phyloP scores from a whole-genome alignment of 2,797 vertebrate species.

The Poliocrania exsul region DNA sequence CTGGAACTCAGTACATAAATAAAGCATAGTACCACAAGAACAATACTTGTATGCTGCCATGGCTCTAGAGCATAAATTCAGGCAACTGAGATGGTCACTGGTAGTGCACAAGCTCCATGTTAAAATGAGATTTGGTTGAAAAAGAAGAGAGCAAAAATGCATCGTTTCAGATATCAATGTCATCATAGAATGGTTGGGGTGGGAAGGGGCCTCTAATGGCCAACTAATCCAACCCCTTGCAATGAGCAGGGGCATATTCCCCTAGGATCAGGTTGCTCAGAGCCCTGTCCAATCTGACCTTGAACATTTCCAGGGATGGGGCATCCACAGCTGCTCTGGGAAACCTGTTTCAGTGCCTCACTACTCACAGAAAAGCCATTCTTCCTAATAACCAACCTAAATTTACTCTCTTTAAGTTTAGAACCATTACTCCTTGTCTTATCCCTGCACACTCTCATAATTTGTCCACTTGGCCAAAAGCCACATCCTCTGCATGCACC shows the following conservation, averaged over 20 bases:
- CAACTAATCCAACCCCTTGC: background rate
- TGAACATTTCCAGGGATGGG: background rate
- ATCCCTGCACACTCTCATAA: background rate
- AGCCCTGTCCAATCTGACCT: background rate
- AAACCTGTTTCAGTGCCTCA: background rate
- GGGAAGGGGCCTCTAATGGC: background rate
- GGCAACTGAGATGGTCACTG: background rate
- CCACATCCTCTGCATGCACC: background rate
- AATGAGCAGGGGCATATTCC: background rate
- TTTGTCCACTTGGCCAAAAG: background rate
- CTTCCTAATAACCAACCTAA: background rate
- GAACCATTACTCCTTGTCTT: background rate
- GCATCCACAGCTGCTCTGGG: background rate
- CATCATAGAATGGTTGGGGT: background rate
- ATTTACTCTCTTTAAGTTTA: background rate
- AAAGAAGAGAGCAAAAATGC: background rate
- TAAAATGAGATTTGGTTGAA: background rate
- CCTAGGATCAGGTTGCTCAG: background rate
- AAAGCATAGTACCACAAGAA: background rate
- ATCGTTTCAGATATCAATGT: background rate
- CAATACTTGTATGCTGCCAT: background rate
- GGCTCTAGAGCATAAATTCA: background rate
- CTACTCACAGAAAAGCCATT: background rate
- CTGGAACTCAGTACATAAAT: background rate
- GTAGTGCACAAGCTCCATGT: background rate